Evolutionary conservation across 2,113 vertebrate species (phyloP).

Genomic region (Triplophysa siluroides): DNA sequence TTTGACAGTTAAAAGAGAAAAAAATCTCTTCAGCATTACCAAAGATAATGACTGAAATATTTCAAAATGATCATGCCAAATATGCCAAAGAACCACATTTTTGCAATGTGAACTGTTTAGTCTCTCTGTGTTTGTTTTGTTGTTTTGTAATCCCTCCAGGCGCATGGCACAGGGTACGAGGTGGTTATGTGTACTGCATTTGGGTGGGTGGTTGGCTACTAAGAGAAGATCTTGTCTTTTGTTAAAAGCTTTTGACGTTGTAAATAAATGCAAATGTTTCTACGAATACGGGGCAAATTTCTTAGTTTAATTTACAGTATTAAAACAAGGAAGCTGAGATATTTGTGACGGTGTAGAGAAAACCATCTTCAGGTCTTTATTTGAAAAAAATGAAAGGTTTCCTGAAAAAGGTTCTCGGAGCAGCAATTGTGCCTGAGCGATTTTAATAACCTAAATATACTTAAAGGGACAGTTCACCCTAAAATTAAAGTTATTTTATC

Average conservation of each 20-base stretch:
- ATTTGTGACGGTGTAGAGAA: neutral
- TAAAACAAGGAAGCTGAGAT: neutral
- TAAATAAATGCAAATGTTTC: neutral
- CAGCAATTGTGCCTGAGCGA: too few species aligned
- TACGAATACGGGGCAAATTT: neutral
- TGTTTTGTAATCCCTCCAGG: neutral
- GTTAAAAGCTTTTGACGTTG: neutral
- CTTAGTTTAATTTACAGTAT: too few species aligned
- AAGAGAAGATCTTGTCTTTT: neutral
- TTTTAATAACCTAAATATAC: too few species aligned
- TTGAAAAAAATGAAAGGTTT: neutral
- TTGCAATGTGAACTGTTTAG: neutral
- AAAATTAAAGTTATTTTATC: too few species aligned
- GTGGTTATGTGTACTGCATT: neutral
- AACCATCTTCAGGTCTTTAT: neutral
- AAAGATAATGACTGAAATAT: too few species aligned
- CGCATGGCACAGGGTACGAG: neutral
- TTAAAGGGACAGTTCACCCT: too few species aligned
- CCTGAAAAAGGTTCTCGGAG: too few species aligned
- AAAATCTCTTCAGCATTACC: neutral
- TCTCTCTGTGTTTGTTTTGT: neutral
- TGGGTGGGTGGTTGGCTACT: neutral
- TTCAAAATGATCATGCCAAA: neutral
- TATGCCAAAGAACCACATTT: neutral
- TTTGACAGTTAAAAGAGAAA: neutral